Conservation (phyloP, 2,113 vertebrate genomes). For the Heterotis niloticus region DNA sequence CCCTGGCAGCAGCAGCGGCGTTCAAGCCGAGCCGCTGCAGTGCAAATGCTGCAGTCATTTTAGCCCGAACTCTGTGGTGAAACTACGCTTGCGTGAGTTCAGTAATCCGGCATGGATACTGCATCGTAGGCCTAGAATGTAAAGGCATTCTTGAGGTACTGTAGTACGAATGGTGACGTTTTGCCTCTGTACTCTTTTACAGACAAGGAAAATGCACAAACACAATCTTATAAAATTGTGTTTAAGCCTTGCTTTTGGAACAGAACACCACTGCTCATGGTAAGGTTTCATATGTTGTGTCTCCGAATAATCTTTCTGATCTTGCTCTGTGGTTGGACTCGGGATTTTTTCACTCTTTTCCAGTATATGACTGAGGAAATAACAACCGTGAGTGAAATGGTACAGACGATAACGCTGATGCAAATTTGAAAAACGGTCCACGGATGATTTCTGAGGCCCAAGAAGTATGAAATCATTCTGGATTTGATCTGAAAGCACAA, state of each 20-base stretch:
- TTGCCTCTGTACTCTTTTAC: conserved; percentile 79
- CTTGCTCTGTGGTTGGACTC: conserved; percentile 75
- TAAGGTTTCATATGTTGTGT: conserved; percentile 58
- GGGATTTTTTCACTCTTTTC: conserved; percentile 77
- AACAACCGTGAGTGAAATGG: conserved; percentile 75
- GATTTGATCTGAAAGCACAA: conserved; percentile 82
- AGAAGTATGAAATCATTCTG: conserved; percentile 77
- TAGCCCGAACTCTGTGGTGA: not conserved
- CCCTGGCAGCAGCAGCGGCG: no score
- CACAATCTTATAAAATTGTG: conserved; percentile 29
- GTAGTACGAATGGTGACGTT: not conserved
- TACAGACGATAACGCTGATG: conserved; percentile 67
- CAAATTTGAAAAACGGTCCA: conserved; percentile 81
- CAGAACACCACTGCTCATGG: conserved; percentile 27
- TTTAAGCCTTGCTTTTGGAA: conserved; percentile 6
- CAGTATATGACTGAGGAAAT: conserved; percentile 81
- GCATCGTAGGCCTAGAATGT: no score
- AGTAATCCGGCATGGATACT: no score
- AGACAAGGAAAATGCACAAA: conserved; percentile 61
- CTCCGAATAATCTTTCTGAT: conserved; percentile 76
- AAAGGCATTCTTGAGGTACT: no score
- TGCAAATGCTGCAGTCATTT: not conserved
- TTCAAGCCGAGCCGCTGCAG: not conserved
- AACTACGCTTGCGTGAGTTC: not conserved
- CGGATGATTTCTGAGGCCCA: conserved; percentile 77